Evolutionary conservation across 2,888 invertebrate species (phyloP).

Genomic region (Cheilosia urbana): DNA sequence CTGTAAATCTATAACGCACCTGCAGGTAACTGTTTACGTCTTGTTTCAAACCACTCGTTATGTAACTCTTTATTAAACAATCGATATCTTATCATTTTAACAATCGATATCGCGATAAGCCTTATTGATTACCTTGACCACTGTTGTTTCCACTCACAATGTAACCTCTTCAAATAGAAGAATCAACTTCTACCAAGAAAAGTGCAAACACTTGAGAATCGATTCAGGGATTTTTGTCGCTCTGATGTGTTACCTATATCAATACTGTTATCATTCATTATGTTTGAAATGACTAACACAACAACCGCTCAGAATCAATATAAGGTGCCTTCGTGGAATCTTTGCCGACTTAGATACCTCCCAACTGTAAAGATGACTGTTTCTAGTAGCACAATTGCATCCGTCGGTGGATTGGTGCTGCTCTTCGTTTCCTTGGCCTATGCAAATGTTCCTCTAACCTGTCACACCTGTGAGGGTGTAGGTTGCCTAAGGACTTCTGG

Average conservation of each 20-base stretch:
- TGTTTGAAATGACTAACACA: conserved; percentile 1
- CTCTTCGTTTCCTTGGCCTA: conserved; percentile 15
- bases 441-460: conserved; percentile 78
- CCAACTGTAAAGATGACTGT: conserved; percentile 6
- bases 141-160: conserved; percentile 29
- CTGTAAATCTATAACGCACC: no score
- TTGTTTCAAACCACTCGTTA: conserved; percentile 4
- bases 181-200: not conserved
- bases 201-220: conserved; percentile 39
- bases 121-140: conserved; percentile 32
- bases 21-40: not conserved
- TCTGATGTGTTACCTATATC: conserved; percentile 1
- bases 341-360: not conserved
- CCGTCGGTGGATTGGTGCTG: conserved; percentile 15
- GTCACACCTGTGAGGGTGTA: conserved; percentile 80
- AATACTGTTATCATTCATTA: not conserved
- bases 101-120: conserved; percentile 39
- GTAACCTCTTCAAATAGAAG: conserved; percentile 14
- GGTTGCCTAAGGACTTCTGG: conserved; percentile 79
- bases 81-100: conserved; percentile 16
- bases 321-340: conserved; percentile 19
- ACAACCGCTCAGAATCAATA: conserved; percentile 40
- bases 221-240: conserved; percentile 1
- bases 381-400: not conserved
- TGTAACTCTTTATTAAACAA: conserved; percentile 34